Conservation (phyloP, 2,113 vertebrate genomes). For the Apteryx mantelli region DNA sequence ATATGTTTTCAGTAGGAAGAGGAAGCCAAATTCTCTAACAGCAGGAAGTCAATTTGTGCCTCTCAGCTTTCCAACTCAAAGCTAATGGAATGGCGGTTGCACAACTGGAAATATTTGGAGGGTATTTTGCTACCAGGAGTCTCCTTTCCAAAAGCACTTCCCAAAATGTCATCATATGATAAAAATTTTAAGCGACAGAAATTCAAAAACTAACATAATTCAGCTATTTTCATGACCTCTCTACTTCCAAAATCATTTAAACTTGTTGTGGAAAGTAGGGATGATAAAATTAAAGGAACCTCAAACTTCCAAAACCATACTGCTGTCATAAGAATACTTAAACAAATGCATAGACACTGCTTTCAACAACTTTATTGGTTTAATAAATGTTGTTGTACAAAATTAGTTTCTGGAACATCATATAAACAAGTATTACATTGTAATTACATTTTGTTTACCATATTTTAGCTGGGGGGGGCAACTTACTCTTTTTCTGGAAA, state of each 20-base stretch:
- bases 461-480: constrained; percentile 6
- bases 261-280: not conserved
- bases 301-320: not conserved
- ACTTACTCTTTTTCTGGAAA: constrained; percentile 48
- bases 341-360: not conserved
- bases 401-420: constrained; percentile 47
- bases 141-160: not conserved
- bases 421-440: constrained; percentile 54
- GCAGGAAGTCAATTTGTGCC: not conserved
- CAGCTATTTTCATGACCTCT: not conserved
- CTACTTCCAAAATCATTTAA: not conserved
- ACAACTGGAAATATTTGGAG: not conserved
- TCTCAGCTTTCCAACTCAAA: not conserved
- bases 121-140: not conserved
- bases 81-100: not conserved
- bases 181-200: not conserved
- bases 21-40: not conserved
- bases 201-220: not conserved
- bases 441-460: constrained; percentile 52
- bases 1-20: not conserved
- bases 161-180: not conserved
- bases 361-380: constrained; percentile 75
- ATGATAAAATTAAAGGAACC: not conserved
- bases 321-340: not conserved
- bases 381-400: constrained; percentile 69